Percentiles rank a stretch among this genome's conserved stretches.
Conservation (phyloP, 2,888 invertebrate species). For the Enchytraeus crypticus region DNA sequence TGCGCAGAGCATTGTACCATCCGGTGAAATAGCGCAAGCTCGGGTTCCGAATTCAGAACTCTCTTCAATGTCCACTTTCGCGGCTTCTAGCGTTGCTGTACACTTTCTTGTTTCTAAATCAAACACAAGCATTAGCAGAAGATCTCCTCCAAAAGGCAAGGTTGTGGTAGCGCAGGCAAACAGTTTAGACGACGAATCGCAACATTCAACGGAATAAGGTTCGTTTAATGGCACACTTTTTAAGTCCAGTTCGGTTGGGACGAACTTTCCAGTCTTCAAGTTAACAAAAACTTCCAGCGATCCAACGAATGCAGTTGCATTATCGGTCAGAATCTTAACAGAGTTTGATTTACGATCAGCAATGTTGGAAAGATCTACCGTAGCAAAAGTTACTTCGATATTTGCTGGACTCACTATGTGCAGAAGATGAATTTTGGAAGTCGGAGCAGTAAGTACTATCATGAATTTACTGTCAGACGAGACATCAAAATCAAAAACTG, state of each 20-base stretch:
- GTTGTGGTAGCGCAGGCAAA: slow-evolving; percentile 22
- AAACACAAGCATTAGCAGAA: slow-evolving; percentile 23
- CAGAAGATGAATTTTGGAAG: slow-evolving; percentile 14
- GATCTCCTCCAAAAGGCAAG: slow-evolving; percentile 24
- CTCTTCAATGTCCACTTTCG: slow-evolving; percentile 26
- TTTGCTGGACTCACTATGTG: slow-evolving; percentile 13
- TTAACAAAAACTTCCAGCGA: slow-evolving; percentile 20
- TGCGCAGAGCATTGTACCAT: slow-evolving; percentile 16
- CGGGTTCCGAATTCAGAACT: slow-evolving; percentile 27
- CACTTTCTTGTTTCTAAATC: slow-evolving; percentile 22
- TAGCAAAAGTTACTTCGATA: slow-evolving; percentile 7
- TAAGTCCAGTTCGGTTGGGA: slow-evolving; percentile 18
- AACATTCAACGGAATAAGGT: slow-evolving; percentile 22
- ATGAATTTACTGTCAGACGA: slow-evolving; percentile 23
- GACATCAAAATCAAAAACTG: slow-evolving; percentile 15
- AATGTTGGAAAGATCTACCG: slow-evolving; percentile 17
- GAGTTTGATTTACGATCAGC: slow-evolving; percentile 16
- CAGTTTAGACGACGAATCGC: slow-evolving; percentile 9
- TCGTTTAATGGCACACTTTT: slow-evolving; percentile 21
- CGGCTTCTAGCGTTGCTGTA: slow-evolving; percentile 21
- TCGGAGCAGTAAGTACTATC: slow-evolving; percentile 17
- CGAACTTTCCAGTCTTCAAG: slow-evolving; percentile 12
- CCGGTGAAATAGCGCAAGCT: slow-evolving; percentile 15
- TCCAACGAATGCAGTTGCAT: slow-evolving; percentile 21
- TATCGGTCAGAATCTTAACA: slow-evolving; percentile 19